These are phyloP conservation scores for Ahaetulla prasina DNA, from an alignment of 2,113 vertebrate species.

Conservation along the genomic window DNA sequence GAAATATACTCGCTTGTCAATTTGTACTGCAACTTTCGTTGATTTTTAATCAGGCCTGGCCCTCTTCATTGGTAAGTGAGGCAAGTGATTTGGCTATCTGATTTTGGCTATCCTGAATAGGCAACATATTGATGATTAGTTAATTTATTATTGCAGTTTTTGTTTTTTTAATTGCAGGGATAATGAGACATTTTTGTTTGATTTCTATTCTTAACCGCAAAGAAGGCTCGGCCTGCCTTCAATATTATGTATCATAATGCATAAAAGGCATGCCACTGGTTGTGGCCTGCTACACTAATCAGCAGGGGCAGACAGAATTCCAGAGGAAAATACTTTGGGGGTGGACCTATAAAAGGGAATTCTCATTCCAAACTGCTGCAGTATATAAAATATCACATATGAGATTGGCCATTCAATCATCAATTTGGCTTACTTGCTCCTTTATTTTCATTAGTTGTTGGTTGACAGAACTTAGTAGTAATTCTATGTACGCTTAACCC, in stretches of 20 bases:
- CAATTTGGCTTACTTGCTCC: not conserved
- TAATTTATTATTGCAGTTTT: not conserved
- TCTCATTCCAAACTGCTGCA: not conserved
- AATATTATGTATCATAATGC: not conserved
- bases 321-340: not conserved
- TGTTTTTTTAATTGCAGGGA: not conserved
- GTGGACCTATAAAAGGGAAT: not conserved
- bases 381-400: not conserved
- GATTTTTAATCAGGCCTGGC: not conserved
- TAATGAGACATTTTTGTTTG: not conserved
- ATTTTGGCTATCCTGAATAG: not conserved
- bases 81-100: not conserved
- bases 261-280: not conserved
- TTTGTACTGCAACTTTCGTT: not conserved
- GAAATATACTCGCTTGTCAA: not conserved
- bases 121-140: not conserved
- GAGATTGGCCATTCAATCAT: not conserved
- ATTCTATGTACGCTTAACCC: not conserved
- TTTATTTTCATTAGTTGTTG: not conserved
- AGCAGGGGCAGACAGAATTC: not conserved
- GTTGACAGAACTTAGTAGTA: not conserved
- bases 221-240: not conserved
- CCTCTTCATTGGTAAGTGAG: not conserved
- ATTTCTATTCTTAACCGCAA: not conserved
- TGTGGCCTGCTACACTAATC: not conserved